These are phyloP conservation scores for Carcinoscorpius rotundicauda DNA, from an alignment of 1,140 invertebrate species.

Conservation along the genomic window DNA sequence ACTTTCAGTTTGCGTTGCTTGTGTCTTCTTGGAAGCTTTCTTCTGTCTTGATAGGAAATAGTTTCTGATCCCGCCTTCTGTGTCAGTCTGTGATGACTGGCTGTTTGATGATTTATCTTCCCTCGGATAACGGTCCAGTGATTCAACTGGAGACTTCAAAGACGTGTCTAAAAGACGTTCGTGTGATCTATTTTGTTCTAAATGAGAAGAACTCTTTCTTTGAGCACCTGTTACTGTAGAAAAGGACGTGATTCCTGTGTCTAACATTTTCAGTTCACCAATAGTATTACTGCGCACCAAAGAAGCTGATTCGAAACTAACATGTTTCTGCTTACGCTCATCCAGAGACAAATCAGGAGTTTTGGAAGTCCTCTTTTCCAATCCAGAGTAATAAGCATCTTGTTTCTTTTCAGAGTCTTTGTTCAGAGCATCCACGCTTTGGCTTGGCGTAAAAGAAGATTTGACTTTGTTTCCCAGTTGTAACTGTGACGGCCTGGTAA, in stretches of 20 bases:
- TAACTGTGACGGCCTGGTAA: conserved; percentile 19
- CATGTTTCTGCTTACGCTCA: conserved; percentile 51
- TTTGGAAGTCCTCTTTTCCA: conserved; percentile 22
- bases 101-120: background rate
- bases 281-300: conserved; percentile 24
- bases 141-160: conserved; percentile 32
- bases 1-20: conserved; percentile 78
- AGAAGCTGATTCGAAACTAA: conserved; percentile 58
- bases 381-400: background rate
- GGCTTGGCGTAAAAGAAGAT: conserved; percentile 11
- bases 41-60: conserved; percentile 3
- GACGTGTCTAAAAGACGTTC: conserved; percentile 53
- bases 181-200: conserved; percentile 44
- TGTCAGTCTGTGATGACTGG: background rate
- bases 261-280: conserved; percentile 3
- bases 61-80: background rate
- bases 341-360: conserved; percentile 29
- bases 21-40: conserved; percentile 59
- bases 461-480: conserved; percentile 2
- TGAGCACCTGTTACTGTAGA: background rate
- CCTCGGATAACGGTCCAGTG: conserved; percentile 1
- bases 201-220: conserved; percentile 17
- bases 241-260: background rate
- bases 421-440: conserved; percentile 22
- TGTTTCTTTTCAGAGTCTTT: conserved; percentile 6